Evolutionary conservation across 2,113 vertebrate species (phyloP).

Genomic region (Casuarius casuarius): DNA sequence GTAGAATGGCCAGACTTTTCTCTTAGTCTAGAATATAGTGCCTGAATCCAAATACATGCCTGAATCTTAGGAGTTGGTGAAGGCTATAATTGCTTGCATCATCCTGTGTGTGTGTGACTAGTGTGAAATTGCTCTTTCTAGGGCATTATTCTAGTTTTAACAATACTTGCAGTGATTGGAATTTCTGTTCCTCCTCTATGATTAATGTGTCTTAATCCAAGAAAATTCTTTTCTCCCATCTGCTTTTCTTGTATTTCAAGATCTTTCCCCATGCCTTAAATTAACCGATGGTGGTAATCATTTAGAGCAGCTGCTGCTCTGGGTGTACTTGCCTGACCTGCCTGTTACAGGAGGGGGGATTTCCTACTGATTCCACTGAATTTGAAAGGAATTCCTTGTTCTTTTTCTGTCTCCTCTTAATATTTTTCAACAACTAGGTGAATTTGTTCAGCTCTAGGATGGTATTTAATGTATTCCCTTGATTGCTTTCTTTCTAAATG

Average conservation of each 20-base stretch:
- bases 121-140: not conserved
- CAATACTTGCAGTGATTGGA: not conserved
- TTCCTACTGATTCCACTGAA: not conserved
- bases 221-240: not conserved
- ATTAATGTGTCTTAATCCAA: not conserved
- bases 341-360: not conserved
- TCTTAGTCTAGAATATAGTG: not conserved
- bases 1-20: not conserved
- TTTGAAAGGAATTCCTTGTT: not conserved
- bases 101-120: not conserved
- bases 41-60: not conserved
- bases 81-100: not conserved
- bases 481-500: not conserved
- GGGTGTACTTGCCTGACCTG: rapidly evolving
- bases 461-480: not conserved
- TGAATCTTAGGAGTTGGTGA: not conserved
- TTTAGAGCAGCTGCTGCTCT: not conserved
- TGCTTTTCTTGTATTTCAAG: not conserved
- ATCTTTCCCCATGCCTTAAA: not conserved
- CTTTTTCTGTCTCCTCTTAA: not conserved
- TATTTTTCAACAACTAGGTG: not conserved
- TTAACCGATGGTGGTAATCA: not conserved
- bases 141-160: not conserved
- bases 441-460: not conserved
- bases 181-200: not conserved